phyloP scores from a whole-genome alignment of 1,140 invertebrate species.

The Harpegnathos saltator region DNA sequence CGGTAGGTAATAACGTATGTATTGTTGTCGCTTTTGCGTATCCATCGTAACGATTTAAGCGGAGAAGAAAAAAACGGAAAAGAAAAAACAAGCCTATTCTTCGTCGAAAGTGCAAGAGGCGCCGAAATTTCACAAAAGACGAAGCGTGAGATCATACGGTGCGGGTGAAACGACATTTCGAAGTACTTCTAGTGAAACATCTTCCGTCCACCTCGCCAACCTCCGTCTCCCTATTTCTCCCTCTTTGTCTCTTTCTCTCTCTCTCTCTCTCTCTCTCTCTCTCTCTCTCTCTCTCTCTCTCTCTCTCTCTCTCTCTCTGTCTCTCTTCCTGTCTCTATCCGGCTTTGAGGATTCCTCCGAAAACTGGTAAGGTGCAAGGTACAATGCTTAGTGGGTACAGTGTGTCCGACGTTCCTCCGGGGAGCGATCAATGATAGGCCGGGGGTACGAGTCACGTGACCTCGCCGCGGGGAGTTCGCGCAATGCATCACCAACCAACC shows the following conservation, averaged over 20 bases:
- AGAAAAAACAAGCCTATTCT: background rate
- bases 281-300: no score
- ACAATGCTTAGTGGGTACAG: conserved; percentile 76
- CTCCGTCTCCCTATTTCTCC: conserved; percentile 1
- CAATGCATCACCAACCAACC: conserved; percentile 86
- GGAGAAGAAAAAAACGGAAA: no score
- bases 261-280: no score
- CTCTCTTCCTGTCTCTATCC: conserved; percentile 29
- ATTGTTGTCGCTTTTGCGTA: background rate
- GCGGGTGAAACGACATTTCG: conserved; percentile 23
- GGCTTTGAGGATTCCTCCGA: conserved; percentile 61
- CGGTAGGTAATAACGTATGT: background rate
- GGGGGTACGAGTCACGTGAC: conserved; percentile 84
- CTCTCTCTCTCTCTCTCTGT: conserved; percentile 22
- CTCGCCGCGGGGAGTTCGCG: conserved; percentile 84
- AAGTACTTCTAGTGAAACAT: conserved; percentile 17
- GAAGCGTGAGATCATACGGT: background rate
- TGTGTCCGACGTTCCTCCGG: conserved; percentile 84
- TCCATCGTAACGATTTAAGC: conserved; percentile 16
- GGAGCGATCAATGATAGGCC: conserved; percentile 85
- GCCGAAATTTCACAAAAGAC: background rate
- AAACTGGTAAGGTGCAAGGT: conserved; percentile 74
- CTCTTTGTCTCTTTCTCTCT: conserved; percentile 16
- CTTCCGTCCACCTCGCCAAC: conserved; percentile 6
- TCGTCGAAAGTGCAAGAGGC: background rate